Conservation (phyloP, 2,797 vertebrate species). For the Platalea minor region DNA sequence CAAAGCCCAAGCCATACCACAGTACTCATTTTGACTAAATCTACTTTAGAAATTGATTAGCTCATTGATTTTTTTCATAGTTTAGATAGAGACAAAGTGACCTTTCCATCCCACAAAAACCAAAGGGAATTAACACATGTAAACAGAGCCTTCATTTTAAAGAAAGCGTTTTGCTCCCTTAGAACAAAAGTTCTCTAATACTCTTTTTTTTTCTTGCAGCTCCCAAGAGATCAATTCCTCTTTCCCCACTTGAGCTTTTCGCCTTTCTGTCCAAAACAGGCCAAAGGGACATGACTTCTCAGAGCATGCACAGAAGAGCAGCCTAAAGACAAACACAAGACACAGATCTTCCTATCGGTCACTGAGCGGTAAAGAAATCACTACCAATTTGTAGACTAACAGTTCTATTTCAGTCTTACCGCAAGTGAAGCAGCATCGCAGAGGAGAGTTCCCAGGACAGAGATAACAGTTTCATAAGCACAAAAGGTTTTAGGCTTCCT, state of each 20-base stretch:
- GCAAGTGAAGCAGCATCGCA: neutral
- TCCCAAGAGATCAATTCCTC: neutral
- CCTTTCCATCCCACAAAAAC: constrained; percentile 26
- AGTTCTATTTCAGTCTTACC: neutral
- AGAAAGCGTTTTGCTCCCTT: neutral
- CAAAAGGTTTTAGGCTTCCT: neutral
- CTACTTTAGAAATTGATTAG: constrained; percentile 42
- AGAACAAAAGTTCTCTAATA: neutral
- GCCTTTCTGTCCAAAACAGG: neutral
- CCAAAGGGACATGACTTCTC: neutral
- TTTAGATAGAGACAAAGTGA: constrained; percentile 37
- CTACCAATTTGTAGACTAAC: neutral
- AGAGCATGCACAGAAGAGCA: neutral
- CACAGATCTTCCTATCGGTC: neutral
- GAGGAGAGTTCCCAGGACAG: neutral
- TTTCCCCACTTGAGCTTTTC: neutral
- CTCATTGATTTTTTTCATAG: constrained; percentile 39
- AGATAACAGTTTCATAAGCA: neutral
- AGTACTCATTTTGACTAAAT: neutral
- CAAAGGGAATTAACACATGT: neutral
- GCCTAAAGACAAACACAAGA: neutral
- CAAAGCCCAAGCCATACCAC: neutral
- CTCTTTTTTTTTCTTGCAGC: neutral
- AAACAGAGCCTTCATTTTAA: constrained; percentile 5
- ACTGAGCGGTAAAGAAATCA: neutral